Percentiles rank a stretch among this genome's conserved stretches.
Conservation (phyloP, 2,797 vertebrate genomes). For the Coccyzus lansbergi region DNA sequence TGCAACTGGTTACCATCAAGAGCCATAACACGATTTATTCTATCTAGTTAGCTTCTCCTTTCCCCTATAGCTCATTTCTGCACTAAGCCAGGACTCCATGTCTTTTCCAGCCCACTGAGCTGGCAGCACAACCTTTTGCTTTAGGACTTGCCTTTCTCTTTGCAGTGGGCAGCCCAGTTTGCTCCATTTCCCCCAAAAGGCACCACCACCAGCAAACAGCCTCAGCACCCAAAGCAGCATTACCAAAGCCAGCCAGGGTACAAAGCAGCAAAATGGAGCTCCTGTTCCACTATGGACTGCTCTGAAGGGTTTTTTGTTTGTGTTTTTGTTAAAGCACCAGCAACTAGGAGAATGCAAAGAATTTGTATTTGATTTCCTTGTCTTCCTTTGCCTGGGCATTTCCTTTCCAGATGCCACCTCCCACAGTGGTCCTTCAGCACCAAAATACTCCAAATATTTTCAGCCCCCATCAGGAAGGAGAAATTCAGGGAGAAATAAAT, state of each 20-base stretch:
- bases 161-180: background rate
- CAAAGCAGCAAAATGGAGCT: background rate
- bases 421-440: background rate
- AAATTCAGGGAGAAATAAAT: background rate
- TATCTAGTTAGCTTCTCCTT: background rate
- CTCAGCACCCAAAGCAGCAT: fast-evolving
- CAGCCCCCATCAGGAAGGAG: background rate
- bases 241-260: background rate
- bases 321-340: background rate
- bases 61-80: background rate
- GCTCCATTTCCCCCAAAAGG: background rate
- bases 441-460: background rate
- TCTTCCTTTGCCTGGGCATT: background rate
- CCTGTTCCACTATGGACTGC: background rate
- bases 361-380: conserved; percentile 11
- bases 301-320: background rate
- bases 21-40: fast-evolving
- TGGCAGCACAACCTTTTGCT: background rate
- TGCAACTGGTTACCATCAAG: fast-evolving
- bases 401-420: background rate
- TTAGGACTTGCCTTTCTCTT: background rate
- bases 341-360: background rate
- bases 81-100: fast-evolving
- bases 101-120: background rate
- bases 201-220: background rate